These are phyloP conservation scores for Bombus vancouverensis DNA, from an alignment of 1,140 invertebrate genomes.

Conservation along the genomic window DNA sequence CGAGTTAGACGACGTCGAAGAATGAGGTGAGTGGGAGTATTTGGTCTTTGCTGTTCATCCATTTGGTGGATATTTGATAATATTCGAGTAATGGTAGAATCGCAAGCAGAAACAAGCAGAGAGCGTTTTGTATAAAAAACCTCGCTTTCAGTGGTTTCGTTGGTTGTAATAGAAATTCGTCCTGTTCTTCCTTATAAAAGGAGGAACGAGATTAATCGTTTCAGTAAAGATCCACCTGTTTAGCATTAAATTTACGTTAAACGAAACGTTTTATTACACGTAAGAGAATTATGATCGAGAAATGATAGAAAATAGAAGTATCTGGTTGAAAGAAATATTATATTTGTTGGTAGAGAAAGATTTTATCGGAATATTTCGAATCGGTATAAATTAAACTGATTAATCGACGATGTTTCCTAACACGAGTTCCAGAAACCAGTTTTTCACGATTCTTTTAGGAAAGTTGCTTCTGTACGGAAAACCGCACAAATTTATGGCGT, in stretches of 20 bases:
- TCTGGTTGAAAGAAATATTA: not conserved
- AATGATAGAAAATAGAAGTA: not conserved
- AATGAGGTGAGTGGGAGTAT: too few species aligned
- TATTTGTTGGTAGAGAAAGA: not conserved
- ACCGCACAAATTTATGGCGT: conserved; percentile 33
- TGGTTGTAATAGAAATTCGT: too few species aligned
- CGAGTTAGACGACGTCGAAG: not conserved
- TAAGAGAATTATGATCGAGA: not conserved
- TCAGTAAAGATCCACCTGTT: too few species aligned
- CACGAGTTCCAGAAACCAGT: not conserved
- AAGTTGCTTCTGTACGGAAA: conserved; percentile 35
- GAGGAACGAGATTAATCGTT: too few species aligned
- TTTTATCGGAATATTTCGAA: not conserved
- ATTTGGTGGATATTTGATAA: too few species aligned
- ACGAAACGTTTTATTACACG: not conserved
- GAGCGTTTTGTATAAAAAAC: too few species aligned
- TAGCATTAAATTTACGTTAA: not conserved
- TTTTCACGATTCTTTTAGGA: conserved; percentile 2
- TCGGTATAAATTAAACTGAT: not conserved
- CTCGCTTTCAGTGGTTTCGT: too few species aligned
- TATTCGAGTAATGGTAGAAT: too few species aligned
- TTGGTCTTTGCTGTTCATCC: too few species aligned
- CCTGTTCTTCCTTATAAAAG: too few species aligned
- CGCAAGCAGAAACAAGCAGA: too few species aligned
- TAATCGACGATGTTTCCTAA: too few species aligned